Base-by-base conservation (phyloP, 2,797 vertebrate species). In the Fistularia commersonii region DNA sequence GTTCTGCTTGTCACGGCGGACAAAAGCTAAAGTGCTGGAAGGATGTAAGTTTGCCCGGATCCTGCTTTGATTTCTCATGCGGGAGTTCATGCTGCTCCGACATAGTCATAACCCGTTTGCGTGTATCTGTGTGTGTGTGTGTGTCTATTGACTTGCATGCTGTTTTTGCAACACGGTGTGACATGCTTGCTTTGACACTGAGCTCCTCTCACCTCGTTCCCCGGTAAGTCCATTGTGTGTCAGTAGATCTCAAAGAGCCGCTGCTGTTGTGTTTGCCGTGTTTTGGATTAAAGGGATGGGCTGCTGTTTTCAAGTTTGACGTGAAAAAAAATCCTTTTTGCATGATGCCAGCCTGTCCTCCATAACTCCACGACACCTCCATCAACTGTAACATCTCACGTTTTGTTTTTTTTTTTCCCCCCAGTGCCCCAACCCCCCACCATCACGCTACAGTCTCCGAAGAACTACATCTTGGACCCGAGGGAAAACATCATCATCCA, bases 21-120 rank as follows among this genome's bases (percentile, higher is more conserved):
- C 86, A 84, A 87, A 95, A 98, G 95, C 95, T 91, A 96, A 95
- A 94, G 92, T 98, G 83, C 94, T 97, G 93, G 93, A 96, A 91
- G 93, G 96, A 94, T 95, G 96, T 99, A 99, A 99, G 96, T 91
- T 74, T 62, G 57, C 45, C 31, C 15, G 40, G 55, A 59, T 23
- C 87, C 61, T 90, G 78, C 74, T 77, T 72, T 86, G 80, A 72
- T 38, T 65, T 78, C 67, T 76, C 64, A 76, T 76, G 74, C 85
- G 74, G 69, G 35, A 56, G 41, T 70, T 71, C 67, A 57, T 58
- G 60, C 51, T 23, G 23, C 23, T 23, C 23, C 23, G 23, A 57
- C 1, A 66, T 51, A 11, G 36, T 13, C n/a, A 12, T 48, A 11
- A 39, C 41, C 2, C 4, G 23, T 23, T 23, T 23, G 23, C 23